Percentiles rank a stretch among this genome's conserved stretches.
Conservation (phyloP, 2,797 vertebrate species). For the Pelobates cultripes region DNA sequence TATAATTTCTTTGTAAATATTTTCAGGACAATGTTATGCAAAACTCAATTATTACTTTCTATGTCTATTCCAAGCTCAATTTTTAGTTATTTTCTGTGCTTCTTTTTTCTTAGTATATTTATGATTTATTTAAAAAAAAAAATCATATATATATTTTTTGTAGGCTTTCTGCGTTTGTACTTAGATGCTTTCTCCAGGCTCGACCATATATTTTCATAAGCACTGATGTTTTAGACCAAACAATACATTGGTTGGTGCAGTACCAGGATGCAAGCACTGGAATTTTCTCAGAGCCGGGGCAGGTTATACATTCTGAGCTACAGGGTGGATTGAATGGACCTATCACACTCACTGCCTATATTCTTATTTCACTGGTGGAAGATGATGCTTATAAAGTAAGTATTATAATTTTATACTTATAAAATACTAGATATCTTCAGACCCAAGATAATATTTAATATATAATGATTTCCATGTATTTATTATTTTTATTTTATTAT, state of each 20-base stretch:
- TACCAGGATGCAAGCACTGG: constrained; percentile 63
- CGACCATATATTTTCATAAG: constrained; percentile 64
- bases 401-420: neutral
- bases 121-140: too few relatives aligned
- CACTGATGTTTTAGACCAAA: constrained; percentile 58
- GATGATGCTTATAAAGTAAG: constrained; percentile 40
- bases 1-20: too few relatives aligned
- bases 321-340: constrained; percentile 61
- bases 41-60: too few relatives aligned
- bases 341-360: constrained; percentile 70
- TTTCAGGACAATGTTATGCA: too few relatives aligned
- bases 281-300: constrained; percentile 68
- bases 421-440: too few relatives aligned
- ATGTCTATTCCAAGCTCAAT: too few relatives aligned
- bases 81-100: too few relatives aligned
- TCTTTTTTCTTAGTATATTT: too few relatives aligned
- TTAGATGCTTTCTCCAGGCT: constrained; percentile 72
- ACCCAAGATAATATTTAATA: too few relatives aligned
- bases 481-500: too few relatives aligned
- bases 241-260: constrained; percentile 66
- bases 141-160: neutral
- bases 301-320: constrained; percentile 69
- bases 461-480: too few relatives aligned
- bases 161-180: constrained; percentile 76
- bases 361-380: constrained; percentile 68